Base-by-base conservation (phyloP, 2,797 vertebrate genomes). In the Coregonus suidteri region DNA sequence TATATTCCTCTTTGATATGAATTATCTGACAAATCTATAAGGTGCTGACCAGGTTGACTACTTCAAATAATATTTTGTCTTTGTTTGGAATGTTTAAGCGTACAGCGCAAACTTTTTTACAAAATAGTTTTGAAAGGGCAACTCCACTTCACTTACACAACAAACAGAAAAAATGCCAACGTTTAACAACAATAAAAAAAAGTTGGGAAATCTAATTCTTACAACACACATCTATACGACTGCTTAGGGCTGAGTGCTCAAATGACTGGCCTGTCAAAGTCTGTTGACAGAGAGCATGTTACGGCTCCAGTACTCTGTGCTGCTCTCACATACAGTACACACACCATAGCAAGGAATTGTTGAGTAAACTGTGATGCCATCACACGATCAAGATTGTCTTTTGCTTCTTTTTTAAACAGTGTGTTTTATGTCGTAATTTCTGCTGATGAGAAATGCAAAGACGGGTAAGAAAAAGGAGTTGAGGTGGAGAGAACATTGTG, bases 311-410 rank as follows among this genome's bases (percentile, higher is more conserved):
- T 47, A 82, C 86, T 88, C 83, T 71, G 84, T 87, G 88, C 88
- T 70, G 70, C 88, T 87, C 87, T 88, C 87, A 87, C 83, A 87
- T 84, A 82, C 66, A 77, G 59, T 68, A 88, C 77, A 86, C 74
- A 86, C 71, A 65, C 85, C 81, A 82, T 83, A 89, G 83, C 82
- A 87, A 87, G 77, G 90, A 86, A 90, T 86, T 87, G 89, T 85
- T 88, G 90, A 89, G 92, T 90, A 91, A 92, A 91, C 89, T 89
- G 89, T 87, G 41, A 47, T 47, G 86, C 52, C 75, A 85, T 91
- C 76, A 91, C 90, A 79, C 91, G 86, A 92, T 90, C 80, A 89
- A 92, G 93, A 91, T 91, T 91, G 90, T 91, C 90, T 90, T 87
- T 85, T 88, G 90, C 89, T 84, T 87, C 92, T 92, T 93, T 93